Percentiles rank a stretch among this genome's conserved stretches.
Conservation (phyloP, 2,113 vertebrate genomes). For the Zeus faber region DNA sequence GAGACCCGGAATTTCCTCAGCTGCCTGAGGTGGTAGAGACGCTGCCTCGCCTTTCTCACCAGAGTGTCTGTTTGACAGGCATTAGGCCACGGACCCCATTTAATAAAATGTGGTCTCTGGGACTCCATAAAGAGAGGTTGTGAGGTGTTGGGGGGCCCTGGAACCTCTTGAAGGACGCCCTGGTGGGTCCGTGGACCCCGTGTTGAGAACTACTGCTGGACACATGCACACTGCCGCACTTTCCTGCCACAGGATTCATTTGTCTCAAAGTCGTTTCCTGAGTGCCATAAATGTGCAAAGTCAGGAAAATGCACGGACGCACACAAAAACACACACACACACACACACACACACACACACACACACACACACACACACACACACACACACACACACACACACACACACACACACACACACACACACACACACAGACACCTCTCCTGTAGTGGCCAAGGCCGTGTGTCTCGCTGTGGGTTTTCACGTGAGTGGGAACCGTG, state of each 20-base stretch:
- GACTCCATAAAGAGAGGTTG: no score
- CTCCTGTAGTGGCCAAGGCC: constrained; percentile 50
- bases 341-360: constrained; percentile 10
- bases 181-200: no score
- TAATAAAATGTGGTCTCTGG: no score
- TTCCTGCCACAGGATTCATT: no score
- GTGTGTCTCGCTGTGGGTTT: constrained; percentile 48
- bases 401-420: constrained; percentile 7
- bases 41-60: no score
- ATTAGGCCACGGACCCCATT: no score
- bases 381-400: constrained; percentile 12
- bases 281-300: constrained; percentile 47
- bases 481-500: constrained; percentile 35
- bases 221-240: constrained; percentile 20
- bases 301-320: constrained; percentile 38
- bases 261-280: constrained; percentile 25
- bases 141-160: no score
- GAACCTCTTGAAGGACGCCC: no score
- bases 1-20: no score
- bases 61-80: no score
- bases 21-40: no score
- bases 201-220: no score
- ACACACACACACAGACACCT: constrained; percentile 13
- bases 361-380: constrained; percentile 12
- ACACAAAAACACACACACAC: constrained; percentile 10